A percentile compares a stretch with the other conserved stretches of the same genome.
These are phyloP conservation scores for Stictonetta naevosa DNA, from an alignment of 2,113 vertebrate species.

Conservation along the genomic window DNA sequence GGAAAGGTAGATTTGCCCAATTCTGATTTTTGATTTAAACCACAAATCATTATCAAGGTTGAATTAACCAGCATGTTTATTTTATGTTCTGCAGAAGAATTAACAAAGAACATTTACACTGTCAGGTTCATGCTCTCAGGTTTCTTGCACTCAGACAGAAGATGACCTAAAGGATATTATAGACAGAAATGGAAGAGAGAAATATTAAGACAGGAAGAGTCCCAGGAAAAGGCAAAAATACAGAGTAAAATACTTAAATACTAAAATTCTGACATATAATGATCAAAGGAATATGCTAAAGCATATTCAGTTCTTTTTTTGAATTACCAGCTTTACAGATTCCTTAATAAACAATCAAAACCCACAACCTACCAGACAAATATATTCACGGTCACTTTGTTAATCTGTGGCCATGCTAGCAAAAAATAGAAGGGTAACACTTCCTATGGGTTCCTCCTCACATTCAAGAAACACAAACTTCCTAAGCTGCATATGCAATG, in stretches of 20 bases:
- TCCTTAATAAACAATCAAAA: neutral
- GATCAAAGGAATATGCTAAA: neutral
- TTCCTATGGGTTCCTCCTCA: neutral
- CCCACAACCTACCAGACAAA: neutral
- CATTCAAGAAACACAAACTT: neutral
- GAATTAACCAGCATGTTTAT: slow-evolving; percentile 14
- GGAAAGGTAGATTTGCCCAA: neutral
- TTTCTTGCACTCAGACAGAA: slow-evolving; percentile 21
- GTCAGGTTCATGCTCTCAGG: neutral
- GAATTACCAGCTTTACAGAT: neutral
- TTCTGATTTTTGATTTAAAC: slow-evolving; percentile 2
- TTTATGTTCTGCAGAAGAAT: neutral
- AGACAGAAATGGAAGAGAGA: slow-evolving; percentile 7
- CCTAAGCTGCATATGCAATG: neutral
- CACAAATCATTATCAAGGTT: neutral
- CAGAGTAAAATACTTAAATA: neutral
- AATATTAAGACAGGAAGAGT: neutral
- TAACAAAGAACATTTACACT: neutral
- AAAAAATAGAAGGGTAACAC: neutral
- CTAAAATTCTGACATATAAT: neutral
- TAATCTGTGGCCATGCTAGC: neutral
- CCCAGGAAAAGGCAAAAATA: neutral
- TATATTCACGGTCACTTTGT: neutral
- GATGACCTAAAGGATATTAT: neutral
- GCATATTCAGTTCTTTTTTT: neutral